phyloP scores from a whole-genome alignment of 2,113 vertebrate genomes.

The Zapus hudsonius region DNA sequence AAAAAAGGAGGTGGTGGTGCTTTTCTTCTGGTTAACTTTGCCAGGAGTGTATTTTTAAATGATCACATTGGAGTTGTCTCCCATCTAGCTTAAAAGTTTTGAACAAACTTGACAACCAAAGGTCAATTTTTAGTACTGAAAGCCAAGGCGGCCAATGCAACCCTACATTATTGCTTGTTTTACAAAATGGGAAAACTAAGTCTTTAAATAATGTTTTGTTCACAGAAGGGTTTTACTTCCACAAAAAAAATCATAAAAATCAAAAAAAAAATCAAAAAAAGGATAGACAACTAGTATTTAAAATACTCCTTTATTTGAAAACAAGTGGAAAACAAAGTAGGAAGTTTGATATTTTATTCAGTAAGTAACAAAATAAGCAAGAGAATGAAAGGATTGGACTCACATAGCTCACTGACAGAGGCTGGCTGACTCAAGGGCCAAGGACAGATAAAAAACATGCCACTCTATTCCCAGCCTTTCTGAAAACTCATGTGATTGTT shows the following conservation, averaged over 20 bases:
- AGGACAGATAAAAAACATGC: no score
- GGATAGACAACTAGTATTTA: neutral
- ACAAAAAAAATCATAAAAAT: neutral
- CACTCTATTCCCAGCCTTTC: no score
- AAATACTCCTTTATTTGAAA: no score
- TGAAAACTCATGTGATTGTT: no score
- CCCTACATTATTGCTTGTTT: slow-evolving; percentile 24
- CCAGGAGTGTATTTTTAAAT: slow-evolving; percentile 35
- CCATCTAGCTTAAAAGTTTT: neutral
- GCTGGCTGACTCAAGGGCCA: no score
- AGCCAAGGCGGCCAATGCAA: slow-evolving; percentile 29
- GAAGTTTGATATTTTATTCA: no score
- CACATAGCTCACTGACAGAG: no score
- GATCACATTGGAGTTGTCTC: slow-evolving; percentile 25
- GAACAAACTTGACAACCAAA: slow-evolving; percentile 11
- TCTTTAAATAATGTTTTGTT: slow-evolving; percentile 48
- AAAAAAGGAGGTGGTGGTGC: neutral
- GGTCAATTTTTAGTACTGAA: neutral
- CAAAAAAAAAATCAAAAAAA: neutral
- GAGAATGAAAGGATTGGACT: no score
- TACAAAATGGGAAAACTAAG: neutral
- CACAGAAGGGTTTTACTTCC: slow-evolving; percentile 4
- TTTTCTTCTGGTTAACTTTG: no score
- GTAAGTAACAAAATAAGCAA: no score
- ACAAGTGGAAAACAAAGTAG: no score